Evolutionary conservation across 2,113 vertebrate genomes (phyloP).

Genomic region (Pachycephala philippinensis): DNA sequence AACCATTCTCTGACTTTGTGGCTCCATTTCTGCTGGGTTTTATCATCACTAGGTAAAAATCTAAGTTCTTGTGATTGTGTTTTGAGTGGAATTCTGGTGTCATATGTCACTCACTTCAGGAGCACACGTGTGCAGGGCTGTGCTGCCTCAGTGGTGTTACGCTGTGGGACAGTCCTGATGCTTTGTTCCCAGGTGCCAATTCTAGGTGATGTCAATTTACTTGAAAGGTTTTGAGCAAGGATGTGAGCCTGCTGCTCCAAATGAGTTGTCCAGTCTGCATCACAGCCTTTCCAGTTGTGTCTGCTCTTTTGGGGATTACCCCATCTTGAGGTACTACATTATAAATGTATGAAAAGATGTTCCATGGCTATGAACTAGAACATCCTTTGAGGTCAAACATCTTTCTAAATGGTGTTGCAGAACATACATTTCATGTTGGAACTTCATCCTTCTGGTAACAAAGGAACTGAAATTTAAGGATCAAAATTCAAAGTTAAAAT

Average conservation of each 20-base stretch:
- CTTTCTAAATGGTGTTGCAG: not conserved
- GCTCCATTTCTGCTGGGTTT: not conserved
- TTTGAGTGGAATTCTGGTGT: not conserved
- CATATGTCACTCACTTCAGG: not conserved
- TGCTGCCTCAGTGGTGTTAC: not conserved
- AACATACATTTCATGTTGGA: not conserved
- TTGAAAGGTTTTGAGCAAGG: not conserved
- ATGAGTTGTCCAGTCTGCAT: not conserved
- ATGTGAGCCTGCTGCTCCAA: not conserved
- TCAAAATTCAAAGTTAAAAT: not conserved
- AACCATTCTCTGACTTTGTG: not conserved
- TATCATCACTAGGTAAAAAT: not conserved
- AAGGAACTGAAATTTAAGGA: not conserved
- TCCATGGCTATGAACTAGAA: not conserved
- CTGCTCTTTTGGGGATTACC: not conserved
- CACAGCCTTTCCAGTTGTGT: not conserved
- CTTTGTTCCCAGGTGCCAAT: not conserved
- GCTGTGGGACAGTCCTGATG: no score
- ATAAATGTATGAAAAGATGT: not conserved
- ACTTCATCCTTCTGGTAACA: not conserved
- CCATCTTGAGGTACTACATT: not conserved
- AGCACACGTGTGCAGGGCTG: fast-evolving
- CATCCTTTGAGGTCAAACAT: not conserved
- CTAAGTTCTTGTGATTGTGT: not conserved
- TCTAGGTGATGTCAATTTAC: not conserved